These are phyloP conservation scores for Pardosa pseudoannulata DNA, from an alignment of 2,888 invertebrate genomes.

Conservation along the genomic window DNA sequence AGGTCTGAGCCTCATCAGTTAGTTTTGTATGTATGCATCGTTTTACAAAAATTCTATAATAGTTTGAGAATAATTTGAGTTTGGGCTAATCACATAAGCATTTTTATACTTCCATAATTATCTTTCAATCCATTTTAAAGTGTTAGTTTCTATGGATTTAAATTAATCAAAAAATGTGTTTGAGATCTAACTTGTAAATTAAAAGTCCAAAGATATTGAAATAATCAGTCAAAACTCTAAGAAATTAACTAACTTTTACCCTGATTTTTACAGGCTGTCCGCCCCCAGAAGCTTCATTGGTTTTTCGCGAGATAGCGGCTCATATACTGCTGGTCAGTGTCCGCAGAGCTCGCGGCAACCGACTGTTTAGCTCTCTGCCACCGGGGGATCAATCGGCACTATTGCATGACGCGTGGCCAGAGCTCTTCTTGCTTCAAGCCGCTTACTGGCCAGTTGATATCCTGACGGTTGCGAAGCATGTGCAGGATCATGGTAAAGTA, in stretches of 20 bases:
- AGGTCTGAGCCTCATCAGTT: no score
- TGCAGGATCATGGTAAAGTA: slow-evolving; percentile 61
- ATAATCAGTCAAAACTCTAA: not conserved
- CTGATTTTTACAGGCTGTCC: slow-evolving; percentile 40
- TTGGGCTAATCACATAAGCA: no score
- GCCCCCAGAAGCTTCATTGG: slow-evolving; percentile 51
- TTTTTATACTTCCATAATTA: no score
- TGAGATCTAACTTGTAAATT: no score
- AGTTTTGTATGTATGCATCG: no score
- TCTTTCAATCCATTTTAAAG: no score
- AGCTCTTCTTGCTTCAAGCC: slow-evolving; percentile 76
- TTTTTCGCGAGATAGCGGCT: slow-evolving; percentile 73
- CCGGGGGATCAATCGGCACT: slow-evolving; percentile 75
- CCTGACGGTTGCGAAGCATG: slow-evolving; percentile 60
- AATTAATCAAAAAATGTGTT: no score
- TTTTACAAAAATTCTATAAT: no score
- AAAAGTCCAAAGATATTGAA: no score
- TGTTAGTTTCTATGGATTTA: no score
- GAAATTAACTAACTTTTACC: not conserved
- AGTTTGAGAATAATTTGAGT: no score
- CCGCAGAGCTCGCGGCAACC: slow-evolving; percentile 75
- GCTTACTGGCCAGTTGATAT: slow-evolving; percentile 77
- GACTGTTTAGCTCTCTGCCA: slow-evolving; percentile 75
- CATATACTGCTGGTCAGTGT: slow-evolving; percentile 75
- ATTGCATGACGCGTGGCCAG: slow-evolving; percentile 76